Base-by-base conservation (phyloP, 2,113 vertebrate species). In the Lophura nycthemera region DNA sequence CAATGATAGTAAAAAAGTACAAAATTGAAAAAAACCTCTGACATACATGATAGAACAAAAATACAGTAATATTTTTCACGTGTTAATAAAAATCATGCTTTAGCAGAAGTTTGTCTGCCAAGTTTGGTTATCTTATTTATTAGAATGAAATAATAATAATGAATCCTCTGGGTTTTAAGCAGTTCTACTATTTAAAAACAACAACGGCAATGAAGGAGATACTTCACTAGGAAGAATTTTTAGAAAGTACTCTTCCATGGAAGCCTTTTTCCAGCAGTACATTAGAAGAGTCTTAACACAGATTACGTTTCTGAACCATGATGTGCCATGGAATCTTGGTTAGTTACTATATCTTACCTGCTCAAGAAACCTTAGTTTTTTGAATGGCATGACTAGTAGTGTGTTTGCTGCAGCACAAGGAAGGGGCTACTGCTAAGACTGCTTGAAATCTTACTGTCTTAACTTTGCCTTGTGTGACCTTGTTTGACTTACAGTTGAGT, bases 191-290 rank as follows among this genome's bases (percentile, higher is more conserved):
- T 20, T 47, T 47, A 47, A 47, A 47, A 47, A 19, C 18, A 47
- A 47, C 45, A 47, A 47, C 48, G 7, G 7, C 47, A 47, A 24
- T 5, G 21, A 50, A 50, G 48, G 22, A 50, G 19, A 61, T 42
- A 18, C 0, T 1, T 36, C 21, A 63, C 25, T 32, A 22, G 10
- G 25, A 61, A 34, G 4, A 11, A 4, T 6, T 9, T 75, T 61
- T 70, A 54, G 11, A 52, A 19, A 86, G 5, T 17, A 15, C 27
- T 19, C n/a, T 70, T 77, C 77, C 50, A 77, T n/a, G 76, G 27
- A 78, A 77, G 71, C n/a, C 25, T 70, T 6, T 56, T 88, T 75
- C 63, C 17, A 93, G 52, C 18, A 80, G 34, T 60, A n/a, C 18
- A 40, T 80, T 25, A 79, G 11, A 34, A 25, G 72, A 83, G n/a